Evolutionary conservation across 2,888 invertebrate species (phyloP).

Genomic region (Caenorhabditis drosophilae): DNA sequence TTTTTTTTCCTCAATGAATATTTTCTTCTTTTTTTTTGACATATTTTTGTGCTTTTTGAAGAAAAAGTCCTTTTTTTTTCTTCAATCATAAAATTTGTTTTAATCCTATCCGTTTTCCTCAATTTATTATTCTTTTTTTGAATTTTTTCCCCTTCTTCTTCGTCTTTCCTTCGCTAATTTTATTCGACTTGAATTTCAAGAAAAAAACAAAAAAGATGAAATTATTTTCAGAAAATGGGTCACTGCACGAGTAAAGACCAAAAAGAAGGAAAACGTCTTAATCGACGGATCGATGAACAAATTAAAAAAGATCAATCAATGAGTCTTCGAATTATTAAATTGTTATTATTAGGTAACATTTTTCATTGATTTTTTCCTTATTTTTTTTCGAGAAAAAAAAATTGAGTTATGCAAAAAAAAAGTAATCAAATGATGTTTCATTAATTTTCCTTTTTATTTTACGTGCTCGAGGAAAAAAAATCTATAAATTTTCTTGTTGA

Average conservation of each 20-base stretch:
- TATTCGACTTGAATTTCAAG: no score
- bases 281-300: constrained; percentile 68
- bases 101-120: background rate
- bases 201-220: no score
- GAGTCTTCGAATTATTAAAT: constrained; percentile 67
- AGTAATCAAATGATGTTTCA: no score
- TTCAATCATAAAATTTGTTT: background rate
- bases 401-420: no score
- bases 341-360: constrained; percentile 66
- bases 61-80: background rate
- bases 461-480: no score
- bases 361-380: no score
- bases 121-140: background rate
- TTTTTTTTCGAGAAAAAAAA: no score
- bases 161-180: background rate
- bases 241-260: constrained; percentile 68
- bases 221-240: no score
- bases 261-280: constrained; percentile 65
- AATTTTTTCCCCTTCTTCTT: no score
- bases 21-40: background rate
- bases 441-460: no score
- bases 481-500: no score
- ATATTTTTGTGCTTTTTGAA: background rate
- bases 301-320: constrained; percentile 68
- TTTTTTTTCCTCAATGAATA: no score